These are phyloP conservation scores for Columba guinea DNA, from an alignment of 2,797 vertebrate species.

Conservation along the genomic window DNA sequence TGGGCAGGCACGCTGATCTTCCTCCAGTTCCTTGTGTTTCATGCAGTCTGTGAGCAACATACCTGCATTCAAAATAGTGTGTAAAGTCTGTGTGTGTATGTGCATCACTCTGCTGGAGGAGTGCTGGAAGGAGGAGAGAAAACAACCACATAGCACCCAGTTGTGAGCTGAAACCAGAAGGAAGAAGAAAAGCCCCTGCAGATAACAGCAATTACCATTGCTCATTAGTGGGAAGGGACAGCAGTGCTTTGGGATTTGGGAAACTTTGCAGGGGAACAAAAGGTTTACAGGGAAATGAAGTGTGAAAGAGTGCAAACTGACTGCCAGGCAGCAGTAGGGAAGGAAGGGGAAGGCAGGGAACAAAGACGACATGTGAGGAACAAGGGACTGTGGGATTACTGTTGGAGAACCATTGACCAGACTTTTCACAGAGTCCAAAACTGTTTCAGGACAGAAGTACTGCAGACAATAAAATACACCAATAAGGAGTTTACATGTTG, in stretches of 20 bases:
- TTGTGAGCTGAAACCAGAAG: neutral
- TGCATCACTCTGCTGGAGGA: neutral
- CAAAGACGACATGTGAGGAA: neutral
- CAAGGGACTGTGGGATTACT: neutral
- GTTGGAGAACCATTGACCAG: neutral
- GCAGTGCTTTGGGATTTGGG: neutral
- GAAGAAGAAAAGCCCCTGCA: neutral
- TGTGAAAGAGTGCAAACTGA: neutral
- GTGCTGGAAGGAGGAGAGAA: neutral
- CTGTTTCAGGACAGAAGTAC: neutral
- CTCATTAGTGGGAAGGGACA: neutral
- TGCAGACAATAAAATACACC: neutral
- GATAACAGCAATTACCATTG: neutral
- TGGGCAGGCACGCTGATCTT: neutral
- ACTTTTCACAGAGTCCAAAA: neutral
- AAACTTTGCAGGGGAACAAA: neutral
- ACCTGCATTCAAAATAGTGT: neutral
- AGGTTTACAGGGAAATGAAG: neutral
- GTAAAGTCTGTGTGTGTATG: neutral
- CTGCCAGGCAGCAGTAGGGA: neutral
- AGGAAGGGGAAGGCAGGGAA: neutral
- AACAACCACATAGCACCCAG: fast-evolving
- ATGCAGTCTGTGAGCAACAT: neutral
- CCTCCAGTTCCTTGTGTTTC: neutral
- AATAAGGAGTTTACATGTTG: neutral